These are phyloP conservation scores for Saxidomus purpurata DNA, from an alignment of 1,140 invertebrate genomes.

Conservation along the genomic window DNA sequence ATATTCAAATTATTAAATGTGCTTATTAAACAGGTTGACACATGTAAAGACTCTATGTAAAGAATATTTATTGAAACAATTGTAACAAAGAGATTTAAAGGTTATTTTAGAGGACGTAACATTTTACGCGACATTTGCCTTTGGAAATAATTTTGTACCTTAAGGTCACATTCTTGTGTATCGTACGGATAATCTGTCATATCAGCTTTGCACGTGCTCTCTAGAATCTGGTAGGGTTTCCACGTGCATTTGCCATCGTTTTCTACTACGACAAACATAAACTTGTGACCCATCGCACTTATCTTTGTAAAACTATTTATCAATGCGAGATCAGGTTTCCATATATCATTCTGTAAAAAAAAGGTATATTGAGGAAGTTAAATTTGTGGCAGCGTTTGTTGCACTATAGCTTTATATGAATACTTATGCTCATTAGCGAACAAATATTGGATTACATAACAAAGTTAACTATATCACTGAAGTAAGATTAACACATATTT, in stretches of 20 bases:
- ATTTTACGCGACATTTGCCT: no score
- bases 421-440: background rate
- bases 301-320: slow-evolving; percentile 40
- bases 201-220: slow-evolving; percentile 99
- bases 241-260: slow-evolving; percentile 21
- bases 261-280: slow-evolving; percentile 45
- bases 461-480: background rate
- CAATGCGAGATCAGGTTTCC: slow-evolving; percentile 44
- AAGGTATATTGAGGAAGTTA: no score
- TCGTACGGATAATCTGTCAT: slow-evolving; percentile 97
- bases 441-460: background rate
- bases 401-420: background rate
- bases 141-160: no score
- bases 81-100: no score
- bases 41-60: no score
- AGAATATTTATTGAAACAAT: no score
- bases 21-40: no score
- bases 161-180: slow-evolving; percentile 96
- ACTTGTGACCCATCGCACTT: slow-evolving; percentile 1
- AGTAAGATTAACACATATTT: no score
- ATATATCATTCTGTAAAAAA: slow-evolving; percentile 38
- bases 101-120: no score
- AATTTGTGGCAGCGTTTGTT: no score
- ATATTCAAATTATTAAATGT: no score
- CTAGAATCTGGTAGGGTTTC: slow-evolving; percentile 98